Percentiles rank a stretch among this genome's conserved stretches.
phyloP scores from a whole-genome alignment of 2,888 invertebrate species.

The Rhagonycha fulva region DNA sequence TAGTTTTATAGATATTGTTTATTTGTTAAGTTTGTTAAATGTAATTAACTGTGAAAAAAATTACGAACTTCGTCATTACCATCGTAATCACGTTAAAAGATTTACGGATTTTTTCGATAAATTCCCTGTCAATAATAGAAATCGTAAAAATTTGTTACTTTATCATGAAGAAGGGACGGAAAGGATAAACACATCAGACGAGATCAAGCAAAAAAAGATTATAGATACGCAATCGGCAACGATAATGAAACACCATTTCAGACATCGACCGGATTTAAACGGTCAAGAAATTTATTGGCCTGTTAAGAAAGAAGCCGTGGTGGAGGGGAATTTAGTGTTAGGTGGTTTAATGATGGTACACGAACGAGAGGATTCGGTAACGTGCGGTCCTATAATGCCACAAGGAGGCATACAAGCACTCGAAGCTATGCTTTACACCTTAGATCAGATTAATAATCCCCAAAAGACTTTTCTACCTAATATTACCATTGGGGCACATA shows the following conservation, averaged over 20 bases:
- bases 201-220: conserved; percentile 15
- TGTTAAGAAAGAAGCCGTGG: conserved; percentile 81
- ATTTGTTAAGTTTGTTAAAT: conserved; percentile 1
- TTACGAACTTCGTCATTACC: not conserved
- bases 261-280: conserved; percentile 22
- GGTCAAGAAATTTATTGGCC: conserved; percentile 65
- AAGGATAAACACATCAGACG: conserved; percentile 1
- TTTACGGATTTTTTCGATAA: not conserved
- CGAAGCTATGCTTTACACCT: conserved; percentile 89
- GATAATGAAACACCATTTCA: conserved; percentile 16
- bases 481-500: conserved; percentile 82
- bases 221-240: conserved; percentile 7
- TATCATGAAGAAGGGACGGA: conserved; percentile 12
- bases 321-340: conserved; percentile 85
- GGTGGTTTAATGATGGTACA: conserved; percentile 97
- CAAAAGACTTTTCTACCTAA: conserved; percentile 72
- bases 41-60: not conserved
- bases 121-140: not conserved
- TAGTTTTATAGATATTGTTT: not conserved
- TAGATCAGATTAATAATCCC: conserved; percentile 77
- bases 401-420: conserved; percentile 89
- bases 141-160: conserved; percentile 9
- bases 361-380: conserved; percentile 83
- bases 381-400: conserved; percentile 93
- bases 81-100: not conserved